Evolutionary conservation across 2,113 vertebrate species (phyloP).

Genomic region (Pionites leucogaster): DNA sequence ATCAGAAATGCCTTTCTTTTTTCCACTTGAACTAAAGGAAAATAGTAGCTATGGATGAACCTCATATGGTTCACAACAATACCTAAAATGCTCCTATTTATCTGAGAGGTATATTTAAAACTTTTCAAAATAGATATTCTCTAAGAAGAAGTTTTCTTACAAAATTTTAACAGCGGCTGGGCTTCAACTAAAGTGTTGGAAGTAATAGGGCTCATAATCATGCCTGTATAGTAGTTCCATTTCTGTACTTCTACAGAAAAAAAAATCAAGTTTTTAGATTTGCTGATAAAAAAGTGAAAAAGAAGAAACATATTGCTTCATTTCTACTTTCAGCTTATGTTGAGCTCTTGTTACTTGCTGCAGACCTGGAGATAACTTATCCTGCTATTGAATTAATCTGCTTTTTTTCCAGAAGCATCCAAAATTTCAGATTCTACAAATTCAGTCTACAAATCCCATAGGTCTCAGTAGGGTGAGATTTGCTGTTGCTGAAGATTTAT

Average conservation of each 20-base stretch:
- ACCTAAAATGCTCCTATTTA: neutral
- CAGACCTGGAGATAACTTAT: neutral
- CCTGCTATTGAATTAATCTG: neutral
- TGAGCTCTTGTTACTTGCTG: neutral
- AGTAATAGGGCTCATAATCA: neutral
- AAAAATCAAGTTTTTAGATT: neutral
- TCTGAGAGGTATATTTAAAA: neutral
- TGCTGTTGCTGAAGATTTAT: neutral
- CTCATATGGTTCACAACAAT: neutral
- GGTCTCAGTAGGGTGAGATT: accelerated
- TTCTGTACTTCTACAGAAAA: neutral
- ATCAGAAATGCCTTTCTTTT: neutral
- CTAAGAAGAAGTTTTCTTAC: neutral
- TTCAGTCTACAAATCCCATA: neutral
- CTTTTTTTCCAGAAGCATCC: neutral
- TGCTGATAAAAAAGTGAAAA: neutral
- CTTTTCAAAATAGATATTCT: neutral
- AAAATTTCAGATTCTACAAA: neutral
- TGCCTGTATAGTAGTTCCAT: neutral
- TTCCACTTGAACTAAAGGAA: neutral
- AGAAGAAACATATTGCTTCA: neutral
- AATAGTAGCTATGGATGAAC: neutral
- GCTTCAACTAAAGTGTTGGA: neutral
- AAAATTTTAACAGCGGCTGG: neutral
- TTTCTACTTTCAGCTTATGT: neutral